Conservation (phyloP, 2,888 invertebrate genomes). For the Drosophila limbata region DNA sequence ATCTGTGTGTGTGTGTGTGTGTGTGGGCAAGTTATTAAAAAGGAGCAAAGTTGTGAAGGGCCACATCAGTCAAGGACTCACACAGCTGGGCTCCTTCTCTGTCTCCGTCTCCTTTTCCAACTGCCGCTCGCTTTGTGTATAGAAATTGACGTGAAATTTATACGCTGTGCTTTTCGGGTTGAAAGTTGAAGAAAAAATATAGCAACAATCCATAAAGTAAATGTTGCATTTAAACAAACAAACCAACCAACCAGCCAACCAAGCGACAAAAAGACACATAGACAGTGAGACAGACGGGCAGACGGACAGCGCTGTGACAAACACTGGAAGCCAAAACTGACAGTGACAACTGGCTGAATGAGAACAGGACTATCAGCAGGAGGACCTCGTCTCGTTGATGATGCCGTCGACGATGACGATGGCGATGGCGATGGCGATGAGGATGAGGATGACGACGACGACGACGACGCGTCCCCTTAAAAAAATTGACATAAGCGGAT, state of each 20-base stretch:
- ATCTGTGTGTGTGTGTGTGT: conserved; percentile 13
- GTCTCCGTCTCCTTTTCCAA: not conserved
- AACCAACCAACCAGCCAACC: conserved; percentile 66
- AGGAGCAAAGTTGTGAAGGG: conserved; percentile 75
- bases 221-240: conserved; percentile 80
- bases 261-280: conserved; percentile 49
- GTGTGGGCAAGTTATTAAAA: conserved; percentile 75
- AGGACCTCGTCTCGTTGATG: conserved; percentile 58
- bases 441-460: conserved; percentile 22
- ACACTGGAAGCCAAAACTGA: conserved; percentile 75
- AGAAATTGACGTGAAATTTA: conserved; percentile 77
- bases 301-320: conserved; percentile 57
- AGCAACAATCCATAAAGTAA: conserved; percentile 80
- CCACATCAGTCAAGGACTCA: conserved; percentile 77
- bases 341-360: conserved; percentile 78
- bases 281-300: conserved; percentile 19
- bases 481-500: conserved; percentile 79
- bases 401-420: conserved; percentile 44
- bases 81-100: conserved; percentile 63
- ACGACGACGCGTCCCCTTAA: conserved; percentile 19
- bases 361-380: conserved; percentile 55
- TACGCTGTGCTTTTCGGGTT: conserved; percentile 70
- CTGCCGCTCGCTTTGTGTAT: conserved; percentile 35
- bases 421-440: no score
- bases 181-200: conserved; percentile 79